Evolutionary conservation across 2,888 invertebrate genomes (phyloP).

Genomic region (Troilus luridus): DNA sequence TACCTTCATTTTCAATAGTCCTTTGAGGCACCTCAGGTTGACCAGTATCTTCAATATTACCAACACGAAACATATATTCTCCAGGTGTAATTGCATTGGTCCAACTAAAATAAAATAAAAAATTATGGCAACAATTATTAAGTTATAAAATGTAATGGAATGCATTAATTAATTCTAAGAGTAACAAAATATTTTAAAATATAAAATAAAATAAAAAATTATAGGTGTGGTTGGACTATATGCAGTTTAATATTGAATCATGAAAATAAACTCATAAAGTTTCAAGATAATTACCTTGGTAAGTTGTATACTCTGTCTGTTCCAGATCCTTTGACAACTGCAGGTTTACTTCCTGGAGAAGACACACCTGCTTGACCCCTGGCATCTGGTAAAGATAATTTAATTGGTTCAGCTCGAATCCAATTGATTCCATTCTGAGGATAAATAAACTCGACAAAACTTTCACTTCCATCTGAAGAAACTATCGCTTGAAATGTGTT

Average conservation of each 20-base stretch:
- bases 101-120: slow-evolving; percentile 75
- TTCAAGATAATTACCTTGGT: slow-evolving; percentile 77
- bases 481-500: slow-evolving; percentile 91
- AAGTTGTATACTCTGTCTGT: slow-evolving; percentile 88
- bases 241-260: too few species aligned
- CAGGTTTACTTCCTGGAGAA: slow-evolving; percentile 84
- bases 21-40: slow-evolving; percentile 46
- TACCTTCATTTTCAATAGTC: slow-evolving; percentile 7
- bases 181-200: too few species aligned
- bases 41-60: slow-evolving; percentile 74
- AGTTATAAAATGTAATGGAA: too few species aligned
- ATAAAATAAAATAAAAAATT: too few species aligned
- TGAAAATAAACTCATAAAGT: too few species aligned
- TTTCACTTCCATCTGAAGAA: slow-evolving; percentile 82
- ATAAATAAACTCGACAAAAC: slow-evolving; percentile 90
- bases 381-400: slow-evolving; percentile 77
- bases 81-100: slow-evolving; percentile 90
- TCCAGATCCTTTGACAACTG: slow-evolving; percentile 88
- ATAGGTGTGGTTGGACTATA: too few species aligned
- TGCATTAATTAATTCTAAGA: too few species aligned
- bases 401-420: slow-evolving; percentile 81
- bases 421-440: slow-evolving; percentile 91
- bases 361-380: slow-evolving; percentile 95
- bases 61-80: slow-evolving; percentile 89
- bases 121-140: background rate